Evolutionary conservation across 2,113 vertebrate genomes (phyloP).

Genomic region (Clarias gariepinus): DNA sequence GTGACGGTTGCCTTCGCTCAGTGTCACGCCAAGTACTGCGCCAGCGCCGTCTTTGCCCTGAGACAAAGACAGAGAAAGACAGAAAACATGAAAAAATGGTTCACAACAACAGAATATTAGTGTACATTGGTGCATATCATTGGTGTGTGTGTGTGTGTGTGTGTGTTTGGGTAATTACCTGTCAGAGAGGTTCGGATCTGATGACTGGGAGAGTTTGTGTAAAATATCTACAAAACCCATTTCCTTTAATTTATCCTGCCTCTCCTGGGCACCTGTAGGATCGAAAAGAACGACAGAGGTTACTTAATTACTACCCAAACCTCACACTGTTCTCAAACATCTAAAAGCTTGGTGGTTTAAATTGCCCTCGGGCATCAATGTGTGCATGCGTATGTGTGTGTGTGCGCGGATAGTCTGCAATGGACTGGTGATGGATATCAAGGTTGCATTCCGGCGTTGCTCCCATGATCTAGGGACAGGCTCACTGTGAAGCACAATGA

Average conservation of each 20-base stretch:
- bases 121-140: neutral
- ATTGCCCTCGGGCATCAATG: neutral
- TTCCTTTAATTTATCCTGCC: slow-evolving; percentile 95
- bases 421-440: neutral
- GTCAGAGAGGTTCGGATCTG: slow-evolving; percentile 94
- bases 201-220: slow-evolving; percentile 92
- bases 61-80: slow-evolving; percentile 49
- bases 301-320: neutral
- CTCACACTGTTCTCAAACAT: neutral
- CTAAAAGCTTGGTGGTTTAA: neutral
- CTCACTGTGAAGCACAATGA: neutral
- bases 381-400: neutral
- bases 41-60: slow-evolving; percentile 98
- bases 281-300: neutral
- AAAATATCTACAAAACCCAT: slow-evolving; percentile 97
- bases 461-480: neutral
- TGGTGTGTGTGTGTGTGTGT: neutral
- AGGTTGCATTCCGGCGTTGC: neutral
- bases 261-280: slow-evolving; percentile 89
- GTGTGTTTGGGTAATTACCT: slow-evolving; percentile 69
- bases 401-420: neutral
- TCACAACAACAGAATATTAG: neutral
- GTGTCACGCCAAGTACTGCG: slow-evolving; percentile 96
- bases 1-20: slow-evolving; percentile 64
- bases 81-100: neutral